Evolutionary conservation across 2,113 vertebrate genomes (phyloP).

Genomic region (Mirounga angustirostris): DNA sequence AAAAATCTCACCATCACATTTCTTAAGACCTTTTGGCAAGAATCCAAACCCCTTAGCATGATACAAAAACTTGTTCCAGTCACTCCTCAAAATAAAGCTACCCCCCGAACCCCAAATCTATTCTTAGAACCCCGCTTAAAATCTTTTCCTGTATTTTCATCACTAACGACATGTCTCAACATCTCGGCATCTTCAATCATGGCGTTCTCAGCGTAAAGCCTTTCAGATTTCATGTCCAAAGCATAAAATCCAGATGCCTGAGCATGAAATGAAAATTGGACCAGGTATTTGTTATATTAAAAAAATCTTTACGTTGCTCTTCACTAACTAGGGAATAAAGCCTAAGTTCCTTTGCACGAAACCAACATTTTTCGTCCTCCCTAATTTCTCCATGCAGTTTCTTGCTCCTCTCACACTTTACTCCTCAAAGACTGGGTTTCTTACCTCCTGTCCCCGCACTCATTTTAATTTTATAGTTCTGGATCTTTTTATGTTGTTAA

Average conservation of each 20-base stretch:
- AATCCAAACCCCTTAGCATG: background rate
- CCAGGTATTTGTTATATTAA: background rate
- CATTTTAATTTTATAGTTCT: background rate
- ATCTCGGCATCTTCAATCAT: fast-evolving
- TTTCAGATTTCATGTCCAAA: background rate
- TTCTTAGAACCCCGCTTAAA: background rate
- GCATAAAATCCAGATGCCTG: background rate
- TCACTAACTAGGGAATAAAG: fast-evolving
- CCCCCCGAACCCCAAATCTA: background rate
- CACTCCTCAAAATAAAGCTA: slow-evolving; percentile 44
- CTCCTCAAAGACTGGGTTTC: background rate
- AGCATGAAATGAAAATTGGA: background rate
- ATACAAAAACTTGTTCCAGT: background rate
- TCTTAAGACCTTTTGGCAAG: slow-evolving; percentile 12
- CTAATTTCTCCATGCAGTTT: fast-evolving
- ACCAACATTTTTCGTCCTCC: background rate
- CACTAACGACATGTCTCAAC: background rate
- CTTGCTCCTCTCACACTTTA: background rate
- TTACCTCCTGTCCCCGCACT: fast-evolving
- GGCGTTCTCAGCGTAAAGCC: background rate
- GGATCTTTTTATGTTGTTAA: background rate
- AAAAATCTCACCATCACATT: slow-evolving; percentile 15
- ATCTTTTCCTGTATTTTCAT: background rate
- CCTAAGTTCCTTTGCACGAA: background rate
- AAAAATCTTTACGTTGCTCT: background rate